Percentiles rank a stretch among this genome's conserved stretches.
Evolutionary conservation across 2,113 vertebrate species (phyloP).

Genomic region (Neodontobutis hainanensis): DNA sequence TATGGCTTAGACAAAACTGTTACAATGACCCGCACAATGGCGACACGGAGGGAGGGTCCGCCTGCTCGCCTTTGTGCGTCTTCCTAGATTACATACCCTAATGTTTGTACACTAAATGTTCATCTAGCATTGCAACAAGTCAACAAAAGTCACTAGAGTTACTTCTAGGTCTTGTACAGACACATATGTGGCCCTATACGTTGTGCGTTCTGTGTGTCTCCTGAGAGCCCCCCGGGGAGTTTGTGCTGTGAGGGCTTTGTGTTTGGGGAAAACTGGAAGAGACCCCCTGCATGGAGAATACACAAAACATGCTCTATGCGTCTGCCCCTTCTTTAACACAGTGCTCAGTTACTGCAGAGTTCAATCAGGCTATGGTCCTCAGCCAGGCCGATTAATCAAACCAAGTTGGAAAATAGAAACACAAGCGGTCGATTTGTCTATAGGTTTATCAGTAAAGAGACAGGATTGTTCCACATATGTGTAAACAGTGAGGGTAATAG

Average conservation of each 20-base stretch:
- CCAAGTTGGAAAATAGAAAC: too few relatives aligned
- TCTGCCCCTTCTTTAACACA: not conserved
- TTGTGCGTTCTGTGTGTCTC: constrained; percentile 58
- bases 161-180: not conserved
- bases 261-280: constrained; percentile 61
- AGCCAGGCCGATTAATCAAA: too few relatives aligned
- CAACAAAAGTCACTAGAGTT: too few relatives aligned
- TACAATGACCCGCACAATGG: constrained; percentile 79
- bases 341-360: too few relatives aligned
- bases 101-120: constrained; percentile 51
- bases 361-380: too few relatives aligned
- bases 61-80: constrained; percentile 41
- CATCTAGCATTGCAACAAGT: not conserved
- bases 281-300: constrained; percentile 61
- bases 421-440: too few relatives aligned
- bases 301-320: constrained; percentile 18
- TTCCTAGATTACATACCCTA: constrained; percentile 38
- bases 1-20: constrained; percentile 82
- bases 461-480: too few relatives aligned
- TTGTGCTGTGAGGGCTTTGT: constrained; percentile 74
- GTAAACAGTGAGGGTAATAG: too few relatives aligned
- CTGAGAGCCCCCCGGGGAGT: constrained; percentile 66
- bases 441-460: too few relatives aligned
- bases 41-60: constrained; percentile 76
- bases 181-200: constrained; percentile 37